Conservation (phyloP, 2,797 vertebrate species). For the Triplophysa yarkandensis region DNA sequence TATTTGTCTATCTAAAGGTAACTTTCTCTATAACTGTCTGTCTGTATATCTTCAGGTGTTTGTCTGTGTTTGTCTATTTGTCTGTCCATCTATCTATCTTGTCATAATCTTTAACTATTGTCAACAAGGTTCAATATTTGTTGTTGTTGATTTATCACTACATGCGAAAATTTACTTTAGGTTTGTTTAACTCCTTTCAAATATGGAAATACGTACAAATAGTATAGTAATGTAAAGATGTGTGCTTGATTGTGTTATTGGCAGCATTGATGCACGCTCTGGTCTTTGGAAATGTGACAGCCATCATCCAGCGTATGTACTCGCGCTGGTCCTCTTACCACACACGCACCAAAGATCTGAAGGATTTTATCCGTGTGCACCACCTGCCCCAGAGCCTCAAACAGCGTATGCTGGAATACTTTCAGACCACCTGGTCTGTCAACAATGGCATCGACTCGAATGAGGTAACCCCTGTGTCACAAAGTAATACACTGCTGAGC, state of each 20-base stretch:
- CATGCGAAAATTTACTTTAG: too few relatives aligned
- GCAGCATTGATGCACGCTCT: conserved; percentile 95
- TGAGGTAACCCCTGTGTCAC: conserved; percentile 78
- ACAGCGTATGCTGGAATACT: conserved; percentile 98
- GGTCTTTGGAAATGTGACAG: conserved; percentile 97
- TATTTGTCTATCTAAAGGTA: too few relatives aligned
- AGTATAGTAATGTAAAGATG: not conserved
- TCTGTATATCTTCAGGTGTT: too few relatives aligned
- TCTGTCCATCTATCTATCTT: too few relatives aligned
- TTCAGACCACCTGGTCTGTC: conserved; percentile 96
- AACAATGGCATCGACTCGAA: conserved; percentile 96
- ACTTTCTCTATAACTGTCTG: too few relatives aligned
- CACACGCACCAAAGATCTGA: conserved; percentile 95
- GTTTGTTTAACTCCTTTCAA: too few relatives aligned
- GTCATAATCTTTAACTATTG: too few relatives aligned
- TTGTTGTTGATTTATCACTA: too few relatives aligned
- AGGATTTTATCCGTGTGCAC: conserved; percentile 96
- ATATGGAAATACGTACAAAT: not conserved
- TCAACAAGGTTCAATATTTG: too few relatives aligned
- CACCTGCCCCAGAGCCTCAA: conserved; percentile 93
- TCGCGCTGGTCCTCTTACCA: conserved; percentile 98
- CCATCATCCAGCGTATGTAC: conserved; percentile 98
- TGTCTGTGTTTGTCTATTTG: too few relatives aligned
- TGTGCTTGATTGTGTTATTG: conserved; percentile 39
- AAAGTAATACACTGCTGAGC: conserved; percentile 1